phyloP scores from a whole-genome alignment of 2,113 vertebrate species.

The Lampris incognitus region DNA sequence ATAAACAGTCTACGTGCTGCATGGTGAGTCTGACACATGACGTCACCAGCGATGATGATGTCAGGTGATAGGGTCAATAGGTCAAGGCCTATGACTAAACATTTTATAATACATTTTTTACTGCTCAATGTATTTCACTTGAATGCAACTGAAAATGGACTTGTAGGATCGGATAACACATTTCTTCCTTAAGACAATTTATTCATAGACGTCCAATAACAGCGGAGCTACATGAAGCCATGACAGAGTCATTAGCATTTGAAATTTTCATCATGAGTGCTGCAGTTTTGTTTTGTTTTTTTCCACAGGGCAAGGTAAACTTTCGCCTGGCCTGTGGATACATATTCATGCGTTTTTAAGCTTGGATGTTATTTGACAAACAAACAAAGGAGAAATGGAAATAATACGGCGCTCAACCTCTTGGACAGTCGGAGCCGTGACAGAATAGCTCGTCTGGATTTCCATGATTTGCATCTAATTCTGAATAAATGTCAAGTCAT shows the following conservation, averaged over 20 bases:
- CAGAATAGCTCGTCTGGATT: slow-evolving; percentile 74
- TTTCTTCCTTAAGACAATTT: too few relatives aligned
- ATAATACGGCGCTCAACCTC: slow-evolving; percentile 21
- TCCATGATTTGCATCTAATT: slow-evolving; percentile 85
- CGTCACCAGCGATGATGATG: too few relatives aligned
- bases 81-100: background rate
- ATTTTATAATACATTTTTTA: background rate
- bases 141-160: too few relatives aligned
- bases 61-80: too few relatives aligned
- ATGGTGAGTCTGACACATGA: too few relatives aligned
- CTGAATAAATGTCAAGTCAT: slow-evolving; percentile 83
- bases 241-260: slow-evolving; percentile 43
- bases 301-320: too few relatives aligned
- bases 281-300: background rate
- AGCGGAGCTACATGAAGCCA: background rate
- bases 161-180: too few relatives aligned
- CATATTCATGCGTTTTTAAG: too few relatives aligned
- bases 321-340: too few relatives aligned
- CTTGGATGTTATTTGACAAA: slow-evolving; percentile 14
- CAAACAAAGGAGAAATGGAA: slow-evolving; percentile 34
- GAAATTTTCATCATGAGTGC: slow-evolving; percentile 49
- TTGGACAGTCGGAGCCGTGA: slow-evolving; percentile 57
- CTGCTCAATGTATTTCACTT: background rate
- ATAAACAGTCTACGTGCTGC: too few relatives aligned
- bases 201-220: background rate